Evolutionary conservation across 2,113 vertebrate species (phyloP).

Genomic region (Gallinago media): DNA sequence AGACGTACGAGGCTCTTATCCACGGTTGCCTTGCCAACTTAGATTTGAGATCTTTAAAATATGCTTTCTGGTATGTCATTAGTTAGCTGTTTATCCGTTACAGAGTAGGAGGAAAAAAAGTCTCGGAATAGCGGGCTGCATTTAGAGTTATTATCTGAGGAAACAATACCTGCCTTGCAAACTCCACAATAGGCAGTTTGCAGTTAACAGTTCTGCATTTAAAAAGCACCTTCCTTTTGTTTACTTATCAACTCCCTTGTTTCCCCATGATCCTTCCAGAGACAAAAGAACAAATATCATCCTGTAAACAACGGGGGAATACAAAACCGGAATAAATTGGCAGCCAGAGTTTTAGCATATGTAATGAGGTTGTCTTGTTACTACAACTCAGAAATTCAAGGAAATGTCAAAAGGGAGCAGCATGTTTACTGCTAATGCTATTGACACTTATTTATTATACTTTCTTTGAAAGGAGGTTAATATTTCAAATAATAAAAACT

Average conservation of each 20-base stretch:
- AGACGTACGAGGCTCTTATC: background rate
- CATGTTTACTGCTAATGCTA: slow-evolving; percentile 17
- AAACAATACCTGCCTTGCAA: background rate
- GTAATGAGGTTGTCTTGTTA: background rate
- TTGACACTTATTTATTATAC: slow-evolving; percentile 33
- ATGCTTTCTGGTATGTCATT: background rate
- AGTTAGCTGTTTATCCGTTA: background rate
- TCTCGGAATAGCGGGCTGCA: background rate
- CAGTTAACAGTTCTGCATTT: background rate
- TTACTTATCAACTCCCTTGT: background rate
- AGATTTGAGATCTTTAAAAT: background rate
- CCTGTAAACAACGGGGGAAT: background rate
- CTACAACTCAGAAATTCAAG: slow-evolving; percentile 34
- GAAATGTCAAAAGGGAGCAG: slow-evolving; percentile 22
- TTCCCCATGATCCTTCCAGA: background rate
- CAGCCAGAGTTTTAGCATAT: background rate
- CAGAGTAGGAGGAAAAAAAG: background rate
- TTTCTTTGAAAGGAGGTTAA: slow-evolving; percentile 58
- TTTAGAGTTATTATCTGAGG: background rate
- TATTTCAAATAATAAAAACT: slow-evolving; percentile 56
- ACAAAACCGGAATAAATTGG: background rate
- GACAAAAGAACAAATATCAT: background rate
- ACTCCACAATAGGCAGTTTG: background rate
- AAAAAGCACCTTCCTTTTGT: background rate
- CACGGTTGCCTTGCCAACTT: background rate